Conservation (phyloP, 2,888 invertebrate genomes). For the Mechanitis messenoides region DNA sequence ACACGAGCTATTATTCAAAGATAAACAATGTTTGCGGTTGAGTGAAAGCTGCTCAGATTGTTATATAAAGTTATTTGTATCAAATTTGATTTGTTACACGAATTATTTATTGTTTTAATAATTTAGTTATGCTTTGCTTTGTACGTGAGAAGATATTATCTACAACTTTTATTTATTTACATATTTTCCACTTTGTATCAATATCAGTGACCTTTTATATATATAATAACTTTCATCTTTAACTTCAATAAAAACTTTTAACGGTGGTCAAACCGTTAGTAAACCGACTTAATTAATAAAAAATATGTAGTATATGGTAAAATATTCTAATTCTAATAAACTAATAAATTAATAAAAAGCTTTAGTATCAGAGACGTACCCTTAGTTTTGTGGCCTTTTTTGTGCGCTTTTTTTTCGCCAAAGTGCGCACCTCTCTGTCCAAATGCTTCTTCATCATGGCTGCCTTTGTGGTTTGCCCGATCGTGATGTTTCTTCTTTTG, state of each 20-base stretch:
- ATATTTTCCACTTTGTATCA: too few species aligned
- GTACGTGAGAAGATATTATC: too few species aligned
- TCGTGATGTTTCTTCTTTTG: conserved; percentile 81
- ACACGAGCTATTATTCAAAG: conserved; percentile 24
- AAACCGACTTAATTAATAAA: too few species aligned
- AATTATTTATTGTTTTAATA: background rate
- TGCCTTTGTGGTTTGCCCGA: conserved; percentile 78
- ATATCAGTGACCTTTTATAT: too few species aligned
- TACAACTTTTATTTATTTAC: too few species aligned
- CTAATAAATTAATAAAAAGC: background rate
- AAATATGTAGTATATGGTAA: too few species aligned
- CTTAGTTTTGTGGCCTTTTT: conserved; percentile 85
- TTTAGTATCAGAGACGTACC: conserved; percentile 44
- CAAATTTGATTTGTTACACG: conserved; percentile 12
- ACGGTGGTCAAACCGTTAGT: too few species aligned
- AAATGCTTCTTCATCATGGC: conserved; percentile 81
- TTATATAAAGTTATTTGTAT: conserved; percentile 47
- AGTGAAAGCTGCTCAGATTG: conserved; percentile 45
- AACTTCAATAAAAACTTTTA: too few species aligned
- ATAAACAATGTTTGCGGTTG: conserved; percentile 35
- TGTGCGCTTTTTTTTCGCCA: conserved; percentile 85
- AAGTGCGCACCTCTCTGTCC: conserved; percentile 82
- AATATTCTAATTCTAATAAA: too few species aligned
- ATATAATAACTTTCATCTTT: too few species aligned
- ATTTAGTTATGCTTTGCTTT: too few species aligned